Evolutionary conservation across 2,113 vertebrate species (phyloP).

Genomic region (Indri indri): DNA sequence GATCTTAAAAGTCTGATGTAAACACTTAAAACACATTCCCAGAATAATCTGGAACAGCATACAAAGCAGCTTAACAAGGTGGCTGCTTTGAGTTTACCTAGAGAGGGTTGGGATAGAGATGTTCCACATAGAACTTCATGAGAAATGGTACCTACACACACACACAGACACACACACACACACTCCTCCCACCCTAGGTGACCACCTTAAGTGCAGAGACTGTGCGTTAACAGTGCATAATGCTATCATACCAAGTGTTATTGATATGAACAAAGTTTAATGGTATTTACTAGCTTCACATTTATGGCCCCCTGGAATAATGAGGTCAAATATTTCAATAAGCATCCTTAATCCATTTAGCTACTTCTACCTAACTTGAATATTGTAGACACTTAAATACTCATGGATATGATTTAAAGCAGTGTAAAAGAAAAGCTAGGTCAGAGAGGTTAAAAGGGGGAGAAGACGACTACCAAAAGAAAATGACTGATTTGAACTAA

Average conservation of each 20-base stretch:
- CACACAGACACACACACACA: neutral
- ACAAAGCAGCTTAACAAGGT: neutral
- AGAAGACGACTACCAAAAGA: neutral
- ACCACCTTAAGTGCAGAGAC: neutral
- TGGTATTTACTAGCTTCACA: neutral
- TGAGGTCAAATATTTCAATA: neutral
- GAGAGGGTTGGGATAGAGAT: neutral
- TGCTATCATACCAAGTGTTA: neutral
- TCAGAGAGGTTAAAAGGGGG: neutral
- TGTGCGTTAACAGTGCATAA: neutral
- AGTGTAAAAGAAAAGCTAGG: neutral
- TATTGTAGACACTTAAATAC: neutral
- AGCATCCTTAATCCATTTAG: constrained; percentile 7
- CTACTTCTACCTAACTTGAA: neutral
- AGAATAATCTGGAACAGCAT: neutral
- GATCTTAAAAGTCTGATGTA: neutral
- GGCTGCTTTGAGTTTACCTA: neutral
- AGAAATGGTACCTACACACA: neutral
- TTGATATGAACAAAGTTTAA: neutral
- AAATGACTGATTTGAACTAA: neutral
- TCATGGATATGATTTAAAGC: neutral
- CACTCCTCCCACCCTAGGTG: neutral
- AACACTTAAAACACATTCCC: neutral
- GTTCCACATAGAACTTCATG: neutral
- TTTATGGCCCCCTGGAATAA: neutral